Conservation (phyloP, 1,140 invertebrate genomes). For the Drosophila micromelanica region DNA sequence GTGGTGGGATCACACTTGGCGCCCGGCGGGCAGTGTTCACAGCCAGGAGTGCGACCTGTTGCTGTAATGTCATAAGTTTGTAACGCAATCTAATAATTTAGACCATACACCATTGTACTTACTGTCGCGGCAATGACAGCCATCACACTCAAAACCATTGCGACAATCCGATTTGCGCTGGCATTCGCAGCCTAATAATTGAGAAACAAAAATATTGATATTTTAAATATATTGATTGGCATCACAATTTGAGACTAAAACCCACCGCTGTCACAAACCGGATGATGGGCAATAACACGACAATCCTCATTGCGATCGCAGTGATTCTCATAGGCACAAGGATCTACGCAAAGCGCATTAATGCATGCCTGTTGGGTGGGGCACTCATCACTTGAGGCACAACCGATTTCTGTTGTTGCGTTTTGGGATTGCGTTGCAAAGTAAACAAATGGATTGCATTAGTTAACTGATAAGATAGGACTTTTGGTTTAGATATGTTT, state of each 20-base stretch:
- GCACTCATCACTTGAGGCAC: constrained; percentile 89
- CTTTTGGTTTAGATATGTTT: constrained; percentile 37
- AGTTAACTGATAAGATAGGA: constrained; percentile 39
- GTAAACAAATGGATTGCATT: constrained; percentile 68
- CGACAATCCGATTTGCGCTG: constrained; percentile 87
- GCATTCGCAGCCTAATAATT: constrained; percentile 88
- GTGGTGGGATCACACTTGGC: constrained; percentile 90
- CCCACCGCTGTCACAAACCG: constrained; percentile 91
- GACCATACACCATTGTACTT: constrained; percentile 60
- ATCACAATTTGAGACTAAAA: background rate
- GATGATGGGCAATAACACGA: constrained; percentile 90
- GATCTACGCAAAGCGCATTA: constrained; percentile 90
- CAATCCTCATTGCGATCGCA: constrained; percentile 88
- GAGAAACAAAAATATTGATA: background rate
- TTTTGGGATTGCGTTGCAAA: constrained; percentile 42
- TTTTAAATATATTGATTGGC: background rate
- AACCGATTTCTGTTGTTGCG: constrained; percentile 87
- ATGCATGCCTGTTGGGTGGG: constrained; percentile 90
- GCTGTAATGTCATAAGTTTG: constrained; percentile 37
- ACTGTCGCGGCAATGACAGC: constrained; percentile 88
- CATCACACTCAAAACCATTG: constrained; percentile 87
- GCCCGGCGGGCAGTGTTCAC: constrained; percentile 90
- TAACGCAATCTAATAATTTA: background rate
- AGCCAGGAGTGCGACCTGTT: constrained; percentile 85
- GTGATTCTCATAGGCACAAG: constrained; percentile 88